Evolutionary conservation across 2,797 vertebrate genomes (phyloP).

Genomic region (Poeciliopsis turneri): DNA sequence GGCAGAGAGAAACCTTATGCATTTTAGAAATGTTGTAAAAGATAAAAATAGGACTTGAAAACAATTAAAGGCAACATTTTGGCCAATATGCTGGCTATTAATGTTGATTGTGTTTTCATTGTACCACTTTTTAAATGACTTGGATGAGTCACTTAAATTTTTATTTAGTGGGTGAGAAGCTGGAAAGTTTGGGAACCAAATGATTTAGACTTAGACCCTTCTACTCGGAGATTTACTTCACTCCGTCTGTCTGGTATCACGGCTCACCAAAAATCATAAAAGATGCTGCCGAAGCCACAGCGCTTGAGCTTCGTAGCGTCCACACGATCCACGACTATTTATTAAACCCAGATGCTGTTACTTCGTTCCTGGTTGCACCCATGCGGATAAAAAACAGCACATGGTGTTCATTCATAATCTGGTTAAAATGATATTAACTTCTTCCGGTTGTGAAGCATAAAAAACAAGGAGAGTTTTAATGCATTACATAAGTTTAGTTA

Average conservation of each 20-base stretch:
- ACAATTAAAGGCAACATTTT: not conserved
- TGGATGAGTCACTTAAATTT: not conserved
- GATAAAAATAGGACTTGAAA: not conserved
- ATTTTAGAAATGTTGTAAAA: not conserved
- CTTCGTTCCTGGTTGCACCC: slow-evolving; percentile 41
- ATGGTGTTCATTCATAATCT: slow-evolving; percentile 33
- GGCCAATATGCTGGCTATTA: not conserved
- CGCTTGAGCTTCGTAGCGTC: not conserved
- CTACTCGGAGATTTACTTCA: no score
- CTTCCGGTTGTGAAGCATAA: slow-evolving; percentile 45
- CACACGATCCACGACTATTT: not conserved
- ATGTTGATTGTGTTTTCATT: not conserved
- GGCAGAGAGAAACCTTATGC: not conserved
- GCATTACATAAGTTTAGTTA: slow-evolving; percentile 46
- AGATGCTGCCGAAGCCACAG: not conserved
- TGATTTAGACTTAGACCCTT: not conserved
- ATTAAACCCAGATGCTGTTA: slow-evolving; percentile 19
- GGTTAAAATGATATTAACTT: slow-evolving; percentile 59
- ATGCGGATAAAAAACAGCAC: slow-evolving; percentile 25
- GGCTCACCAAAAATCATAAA: no score
- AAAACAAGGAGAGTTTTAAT: slow-evolving; percentile 55
- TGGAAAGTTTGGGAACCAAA: not conserved
- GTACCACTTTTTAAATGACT: not conserved
- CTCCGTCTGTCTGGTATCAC: no score
- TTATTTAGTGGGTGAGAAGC: not conserved